These are phyloP conservation scores for Silurus lanzhouensis DNA, from an alignment of 2,797 vertebrate species.

Conservation along the genomic window DNA sequence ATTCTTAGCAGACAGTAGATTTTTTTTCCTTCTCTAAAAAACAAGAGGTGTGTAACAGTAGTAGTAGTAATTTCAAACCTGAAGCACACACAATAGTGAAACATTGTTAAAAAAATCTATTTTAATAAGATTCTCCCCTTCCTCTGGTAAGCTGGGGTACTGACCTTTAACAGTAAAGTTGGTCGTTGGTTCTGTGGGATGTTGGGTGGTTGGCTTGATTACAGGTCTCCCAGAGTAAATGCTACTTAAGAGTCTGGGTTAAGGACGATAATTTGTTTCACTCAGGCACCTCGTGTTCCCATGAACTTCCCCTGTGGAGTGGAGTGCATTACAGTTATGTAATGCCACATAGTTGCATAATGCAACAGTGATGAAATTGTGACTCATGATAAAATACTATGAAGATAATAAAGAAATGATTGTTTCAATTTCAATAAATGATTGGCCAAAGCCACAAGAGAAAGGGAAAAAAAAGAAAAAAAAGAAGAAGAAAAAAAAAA, in stretches of 20 bases:
- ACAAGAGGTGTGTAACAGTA: neutral
- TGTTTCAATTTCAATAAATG: neutral
- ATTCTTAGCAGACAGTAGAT: neutral
- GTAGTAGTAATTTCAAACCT: neutral
- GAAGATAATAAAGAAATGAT: neutral
- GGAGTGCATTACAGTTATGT: no score
- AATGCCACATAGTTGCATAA: neutral
- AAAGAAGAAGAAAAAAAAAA: neutral
- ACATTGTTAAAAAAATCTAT: no score
- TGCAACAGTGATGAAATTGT: neutral
- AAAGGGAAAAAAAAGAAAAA: neutral
- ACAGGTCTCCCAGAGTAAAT: constrained; percentile 53
- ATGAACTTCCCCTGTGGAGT: neutral
- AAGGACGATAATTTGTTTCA: constrained; percentile 50
- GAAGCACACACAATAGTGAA: neutral
- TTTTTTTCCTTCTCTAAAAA: neutral
- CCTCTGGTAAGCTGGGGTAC: neutral
- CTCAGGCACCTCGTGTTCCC: constrained; percentile 35
- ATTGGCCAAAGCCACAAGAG: neutral
- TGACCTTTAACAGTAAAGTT: constrained; percentile 1
- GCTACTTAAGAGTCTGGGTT: constrained; percentile 43
- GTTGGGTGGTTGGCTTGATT: constrained; percentile 54
- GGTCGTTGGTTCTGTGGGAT: constrained; percentile 42
- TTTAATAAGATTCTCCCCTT: neutral
- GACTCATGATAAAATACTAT: neutral